Conservation (phyloP, 2,888 invertebrate genomes). For the Stenichneumon culpator region DNA sequence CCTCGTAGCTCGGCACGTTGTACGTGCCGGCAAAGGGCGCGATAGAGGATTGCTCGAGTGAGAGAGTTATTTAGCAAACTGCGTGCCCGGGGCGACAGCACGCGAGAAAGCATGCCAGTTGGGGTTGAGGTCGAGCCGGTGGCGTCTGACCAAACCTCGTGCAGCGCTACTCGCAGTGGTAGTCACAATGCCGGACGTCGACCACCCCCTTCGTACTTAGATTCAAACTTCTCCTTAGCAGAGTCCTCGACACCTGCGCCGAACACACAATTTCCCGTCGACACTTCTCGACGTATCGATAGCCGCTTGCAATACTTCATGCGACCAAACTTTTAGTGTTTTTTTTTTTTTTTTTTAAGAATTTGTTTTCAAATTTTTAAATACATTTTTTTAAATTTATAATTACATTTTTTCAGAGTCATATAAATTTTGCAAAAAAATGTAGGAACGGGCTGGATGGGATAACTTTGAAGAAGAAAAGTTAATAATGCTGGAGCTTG, state of each 20-base stretch:
- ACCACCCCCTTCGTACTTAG: constrained; percentile 40
- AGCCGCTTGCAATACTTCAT: not conserved
- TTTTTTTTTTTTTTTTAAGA: not conserved
- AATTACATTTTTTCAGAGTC: not conserved
- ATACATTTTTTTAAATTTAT: too few species aligned
- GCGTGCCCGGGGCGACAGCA: constrained; percentile 61
- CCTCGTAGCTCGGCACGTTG: constrained; percentile 40
- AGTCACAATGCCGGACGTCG: constrained; percentile 37
- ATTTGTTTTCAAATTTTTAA: too few species aligned
- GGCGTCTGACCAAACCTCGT: constrained; percentile 52
- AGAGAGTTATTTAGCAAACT: constrained; percentile 69
- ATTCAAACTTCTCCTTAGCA: constrained; percentile 57
- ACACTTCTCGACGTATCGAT: constrained; percentile 29
- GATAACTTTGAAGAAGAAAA: too few species aligned
- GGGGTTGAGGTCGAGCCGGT: constrained; percentile 56
- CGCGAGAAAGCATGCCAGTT: constrained; percentile 61
- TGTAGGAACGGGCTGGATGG: too few species aligned
- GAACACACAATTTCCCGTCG: constrained; percentile 60
- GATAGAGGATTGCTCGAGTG: constrained; percentile 53
- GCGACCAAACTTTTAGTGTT: not conserved
- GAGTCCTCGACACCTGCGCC: constrained; percentile 35
- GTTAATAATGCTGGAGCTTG: too few species aligned
- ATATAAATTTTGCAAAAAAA: not conserved
- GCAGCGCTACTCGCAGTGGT: not conserved
- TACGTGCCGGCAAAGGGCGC: constrained; percentile 47